These are phyloP conservation scores for Muscidifurax raptorellus DNA, from an alignment of 1,140 invertebrate species.

Conservation along the genomic window DNA sequence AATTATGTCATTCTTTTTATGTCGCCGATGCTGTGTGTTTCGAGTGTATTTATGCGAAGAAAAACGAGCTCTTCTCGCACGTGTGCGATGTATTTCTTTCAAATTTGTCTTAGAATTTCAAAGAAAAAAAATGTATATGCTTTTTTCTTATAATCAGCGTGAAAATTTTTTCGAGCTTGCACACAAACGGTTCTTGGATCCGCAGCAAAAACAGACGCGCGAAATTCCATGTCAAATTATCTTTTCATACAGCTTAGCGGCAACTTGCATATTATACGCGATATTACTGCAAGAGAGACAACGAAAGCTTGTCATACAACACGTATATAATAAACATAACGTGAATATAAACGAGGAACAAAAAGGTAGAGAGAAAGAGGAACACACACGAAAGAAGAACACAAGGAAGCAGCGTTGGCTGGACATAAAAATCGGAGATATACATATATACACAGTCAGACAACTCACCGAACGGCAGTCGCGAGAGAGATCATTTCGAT, in stretches of 20 bases:
- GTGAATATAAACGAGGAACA: neutral
- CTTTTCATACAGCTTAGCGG: neutral
- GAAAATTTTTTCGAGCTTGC: neutral
- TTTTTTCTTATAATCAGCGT: too few species aligned
- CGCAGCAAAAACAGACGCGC: neutral
- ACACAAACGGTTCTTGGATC: neutral
- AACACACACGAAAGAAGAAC: neutral
- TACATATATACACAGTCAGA: neutral
- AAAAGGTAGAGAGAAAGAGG: neutral
- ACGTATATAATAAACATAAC: neutral
- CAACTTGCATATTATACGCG: too few species aligned
- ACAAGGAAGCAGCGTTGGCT: neutral
- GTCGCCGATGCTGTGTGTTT: too few species aligned
- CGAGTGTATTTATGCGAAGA: neutral
- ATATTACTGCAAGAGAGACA: too few species aligned
- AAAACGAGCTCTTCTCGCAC: too few species aligned
- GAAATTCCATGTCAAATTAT: neutral
- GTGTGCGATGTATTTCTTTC: too few species aligned
- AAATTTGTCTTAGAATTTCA: neutral
- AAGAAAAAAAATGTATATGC: neutral
- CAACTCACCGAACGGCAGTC: neutral
- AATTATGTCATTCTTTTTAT: neutral
- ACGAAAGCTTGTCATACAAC: neutral
- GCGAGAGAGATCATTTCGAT: slow-evolving; percentile 56
- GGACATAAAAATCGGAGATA: slow-evolving; percentile 9